Percentiles rank a stretch among this genome's conserved stretches.
These are phyloP conservation scores for Nomada goodeniana DNA, from an alignment of 2,888 invertebrate species.

Conservation along the genomic window DNA sequence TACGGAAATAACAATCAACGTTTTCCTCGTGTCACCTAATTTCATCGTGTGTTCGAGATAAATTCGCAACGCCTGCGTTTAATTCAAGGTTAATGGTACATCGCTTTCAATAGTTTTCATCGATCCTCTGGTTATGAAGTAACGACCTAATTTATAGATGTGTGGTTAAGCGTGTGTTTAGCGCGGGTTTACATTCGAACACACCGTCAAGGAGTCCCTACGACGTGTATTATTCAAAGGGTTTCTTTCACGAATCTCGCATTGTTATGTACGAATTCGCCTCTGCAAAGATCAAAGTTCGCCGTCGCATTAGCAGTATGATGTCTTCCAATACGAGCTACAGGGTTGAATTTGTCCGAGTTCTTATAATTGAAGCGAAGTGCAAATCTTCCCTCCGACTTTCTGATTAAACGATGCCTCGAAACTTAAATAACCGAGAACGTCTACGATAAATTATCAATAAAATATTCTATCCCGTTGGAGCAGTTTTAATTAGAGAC, in stretches of 20 bases:
- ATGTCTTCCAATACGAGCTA: not conserved
- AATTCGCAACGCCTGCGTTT: not conserved
- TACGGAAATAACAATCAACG: not conserved
- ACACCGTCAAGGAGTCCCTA: conserved; percentile 28
- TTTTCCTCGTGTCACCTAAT: not conserved
- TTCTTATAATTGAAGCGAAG: not conserved
- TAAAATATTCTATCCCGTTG: too few relatives aligned
- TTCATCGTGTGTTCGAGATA: not conserved
- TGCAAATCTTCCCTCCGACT: too few relatives aligned
- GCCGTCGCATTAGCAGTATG: conserved; percentile 3
- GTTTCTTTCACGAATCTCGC: conserved; percentile 36
- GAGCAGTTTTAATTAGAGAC: too few relatives aligned
- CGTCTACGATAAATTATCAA: too few relatives aligned
- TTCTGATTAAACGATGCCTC: too few relatives aligned
- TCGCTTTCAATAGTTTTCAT: conserved; percentile 46
- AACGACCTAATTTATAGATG: conserved; percentile 55
- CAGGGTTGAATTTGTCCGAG: not conserved
- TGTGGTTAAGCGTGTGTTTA: conserved; percentile 14
- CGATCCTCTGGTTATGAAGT: conserved; percentile 55
- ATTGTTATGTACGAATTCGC: conserved; percentile 22
- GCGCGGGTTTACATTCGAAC: conserved; percentile 14
- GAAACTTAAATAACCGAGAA: too few relatives aligned
- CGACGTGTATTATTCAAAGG: conserved; percentile 26
- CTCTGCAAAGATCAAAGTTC: conserved; percentile 60
- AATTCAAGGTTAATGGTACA: conserved; percentile 17